phyloP scores from a whole-genome alignment of 1,140 invertebrate species.

The Babylonia areolata region DNA sequence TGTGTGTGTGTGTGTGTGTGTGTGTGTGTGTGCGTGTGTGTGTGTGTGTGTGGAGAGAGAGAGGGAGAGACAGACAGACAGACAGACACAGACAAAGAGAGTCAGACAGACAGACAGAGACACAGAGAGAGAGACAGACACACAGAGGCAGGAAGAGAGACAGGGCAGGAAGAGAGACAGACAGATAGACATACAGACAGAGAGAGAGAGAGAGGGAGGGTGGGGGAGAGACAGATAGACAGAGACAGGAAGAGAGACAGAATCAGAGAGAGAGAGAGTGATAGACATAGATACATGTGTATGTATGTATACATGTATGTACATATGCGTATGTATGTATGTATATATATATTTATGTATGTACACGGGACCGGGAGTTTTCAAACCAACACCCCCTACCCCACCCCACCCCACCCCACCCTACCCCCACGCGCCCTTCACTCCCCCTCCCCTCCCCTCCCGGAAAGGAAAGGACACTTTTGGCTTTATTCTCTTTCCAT shows the following conservation, averaged over 20 bases:
- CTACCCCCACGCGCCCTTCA: too few relatives aligned
- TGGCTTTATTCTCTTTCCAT: too few relatives aligned
- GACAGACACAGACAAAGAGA: neutral
- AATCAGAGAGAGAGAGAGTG: constrained; percentile 14
- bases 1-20: neutral
- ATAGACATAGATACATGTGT: too few relatives aligned
- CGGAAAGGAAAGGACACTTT: too few relatives aligned
- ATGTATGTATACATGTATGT: too few relatives aligned
- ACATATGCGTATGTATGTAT: too few relatives aligned
- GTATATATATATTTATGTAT: too few relatives aligned
- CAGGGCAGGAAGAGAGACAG: neutral
- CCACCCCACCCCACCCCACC: too few relatives aligned
- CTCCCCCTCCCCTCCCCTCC: too few relatives aligned
- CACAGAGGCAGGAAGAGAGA: neutral
- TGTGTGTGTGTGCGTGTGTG: neutral
- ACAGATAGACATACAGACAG: neutral
- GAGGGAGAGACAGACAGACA: neutral
- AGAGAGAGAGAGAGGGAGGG: constrained; percentile 24
- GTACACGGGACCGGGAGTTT: too few relatives aligned
- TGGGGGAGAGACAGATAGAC: constrained; percentile 26
- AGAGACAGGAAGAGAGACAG: constrained; percentile 6
- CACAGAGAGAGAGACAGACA: constrained; percentile 15
- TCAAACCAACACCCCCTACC: too few relatives aligned
- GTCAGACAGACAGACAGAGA: neutral
- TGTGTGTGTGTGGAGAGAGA: neutral